phyloP scores from a whole-genome alignment of 2,888 invertebrate species.

The Poecilobothrus nobilitatus region DNA sequence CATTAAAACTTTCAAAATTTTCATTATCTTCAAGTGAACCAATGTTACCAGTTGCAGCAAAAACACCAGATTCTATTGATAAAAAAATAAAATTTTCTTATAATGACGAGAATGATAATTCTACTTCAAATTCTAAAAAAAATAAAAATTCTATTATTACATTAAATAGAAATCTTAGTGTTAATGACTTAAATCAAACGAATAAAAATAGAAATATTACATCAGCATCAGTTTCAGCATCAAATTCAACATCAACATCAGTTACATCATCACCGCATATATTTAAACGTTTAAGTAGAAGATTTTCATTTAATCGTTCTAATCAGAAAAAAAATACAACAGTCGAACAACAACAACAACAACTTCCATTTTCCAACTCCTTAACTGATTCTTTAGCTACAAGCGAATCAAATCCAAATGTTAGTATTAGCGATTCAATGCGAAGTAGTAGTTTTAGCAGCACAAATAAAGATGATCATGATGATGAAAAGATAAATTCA shows the following conservation, averaged over 20 bases:
- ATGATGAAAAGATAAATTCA: conserved; percentile 1
- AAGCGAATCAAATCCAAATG: conserved; percentile 1
- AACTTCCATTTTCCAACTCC: neutral
- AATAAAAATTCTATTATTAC: neutral
- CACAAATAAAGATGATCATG: neutral
- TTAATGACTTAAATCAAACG: neutral
- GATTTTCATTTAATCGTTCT: conserved; percentile 1
- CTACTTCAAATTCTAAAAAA: neutral
- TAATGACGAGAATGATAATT: neutral
- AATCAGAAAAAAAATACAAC: neutral
- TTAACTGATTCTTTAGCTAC: neutral
- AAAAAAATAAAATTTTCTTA: neutral
- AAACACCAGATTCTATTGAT: neutral
- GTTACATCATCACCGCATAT: conserved; percentile 1
- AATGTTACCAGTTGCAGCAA: neutral
- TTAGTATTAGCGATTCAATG: neutral
- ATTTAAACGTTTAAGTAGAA: conserved; percentile 1
- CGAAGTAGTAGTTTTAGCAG: neutral
- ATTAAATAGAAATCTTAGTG: neutral
- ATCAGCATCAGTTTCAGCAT: neutral
- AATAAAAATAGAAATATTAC: neutral
- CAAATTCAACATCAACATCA: neutral
- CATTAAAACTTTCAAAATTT: conserved; percentile 2
- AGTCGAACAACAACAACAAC: neutral
- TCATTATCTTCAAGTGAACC: conserved; percentile 11